These are phyloP conservation scores for Rachycentron canadum DNA, from an alignment of 2,797 vertebrate genomes.

Conservation along the genomic window DNA sequence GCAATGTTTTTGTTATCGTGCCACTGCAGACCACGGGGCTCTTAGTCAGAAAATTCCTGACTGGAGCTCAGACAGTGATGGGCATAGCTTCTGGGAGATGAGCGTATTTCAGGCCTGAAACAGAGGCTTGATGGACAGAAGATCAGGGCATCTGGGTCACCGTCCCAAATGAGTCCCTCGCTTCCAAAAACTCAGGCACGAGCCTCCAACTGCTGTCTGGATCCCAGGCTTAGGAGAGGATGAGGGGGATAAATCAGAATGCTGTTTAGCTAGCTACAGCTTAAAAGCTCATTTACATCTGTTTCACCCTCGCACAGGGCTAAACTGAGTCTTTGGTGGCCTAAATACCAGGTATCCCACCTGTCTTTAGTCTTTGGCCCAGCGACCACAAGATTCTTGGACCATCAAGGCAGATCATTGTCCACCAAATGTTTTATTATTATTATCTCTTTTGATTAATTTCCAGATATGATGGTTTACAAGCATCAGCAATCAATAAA, in stretches of 20 bases:
- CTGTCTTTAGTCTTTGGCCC: conserved; percentile 63
- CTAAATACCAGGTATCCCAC: conserved; percentile 70
- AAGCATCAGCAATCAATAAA: not conserved
- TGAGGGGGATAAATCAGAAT: conserved; percentile 80
- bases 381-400: conserved; percentile 20
- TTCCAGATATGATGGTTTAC: not conserved
- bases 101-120: conserved; percentile 64
- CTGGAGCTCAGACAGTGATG: conserved; percentile 56
- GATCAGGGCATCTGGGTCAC: conserved; percentile 67
- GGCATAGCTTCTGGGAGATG: conserved; percentile 52
- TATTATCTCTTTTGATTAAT: not conserved
- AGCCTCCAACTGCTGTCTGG: conserved; percentile 68
- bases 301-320: conserved; percentile 62
- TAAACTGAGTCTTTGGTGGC: conserved; percentile 65
- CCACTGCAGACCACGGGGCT: conserved; percentile 50
- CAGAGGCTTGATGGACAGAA: conserved; percentile 65
- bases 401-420: conserved; percentile 35
- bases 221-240: conserved; percentile 73
- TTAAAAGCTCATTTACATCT: conserved; percentile 82
- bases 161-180: conserved; percentile 53
- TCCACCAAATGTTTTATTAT: not conserved
- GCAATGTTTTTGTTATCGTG: conserved; percentile 59
- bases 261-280: conserved; percentile 64
- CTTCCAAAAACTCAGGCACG: conserved; percentile 61
- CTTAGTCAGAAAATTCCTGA: conserved; percentile 65